Percentiles rank a stretch among this genome's conserved stretches.
Evolutionary conservation across 1,140 invertebrate genomes (phyloP).

Genomic region (Cheumatopsyche charites): DNA sequence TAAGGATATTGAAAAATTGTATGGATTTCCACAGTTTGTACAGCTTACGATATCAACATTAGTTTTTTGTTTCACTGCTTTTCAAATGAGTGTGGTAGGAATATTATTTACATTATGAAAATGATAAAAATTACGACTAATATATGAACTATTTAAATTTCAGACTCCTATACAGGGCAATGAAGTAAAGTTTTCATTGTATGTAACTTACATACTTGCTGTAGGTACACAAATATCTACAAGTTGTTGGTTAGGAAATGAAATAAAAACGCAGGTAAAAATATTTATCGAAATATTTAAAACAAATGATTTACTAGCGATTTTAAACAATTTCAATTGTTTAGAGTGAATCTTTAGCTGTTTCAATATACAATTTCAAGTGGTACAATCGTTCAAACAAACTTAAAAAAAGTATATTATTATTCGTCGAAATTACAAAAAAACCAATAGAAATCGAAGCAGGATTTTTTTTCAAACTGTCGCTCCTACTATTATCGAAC

Average conservation of each 20-base stretch:
- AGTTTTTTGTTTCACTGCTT: conserved; percentile 6
- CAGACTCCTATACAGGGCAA: neutral
- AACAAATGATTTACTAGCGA: no score
- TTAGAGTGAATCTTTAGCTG: conserved; percentile 2
- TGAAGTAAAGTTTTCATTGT: conserved; percentile 11
- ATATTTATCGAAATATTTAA: neutral
- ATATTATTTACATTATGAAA: no score
- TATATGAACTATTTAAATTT: neutral
- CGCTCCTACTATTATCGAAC: neutral
- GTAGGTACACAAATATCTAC: conserved; percentile 10
- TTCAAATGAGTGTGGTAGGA: conserved; percentile 20
- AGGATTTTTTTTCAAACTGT: neutral
- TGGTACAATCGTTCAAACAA: conserved; percentile 17
- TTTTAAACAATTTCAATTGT: neutral
- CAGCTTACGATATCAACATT: neutral
- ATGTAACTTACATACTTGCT: neutral
- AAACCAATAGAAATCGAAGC: conserved; percentile 7
- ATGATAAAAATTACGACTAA: no score
- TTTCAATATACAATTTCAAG: conserved; percentile 3
- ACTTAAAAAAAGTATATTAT: conserved; percentile 8
- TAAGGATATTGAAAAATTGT: neutral
- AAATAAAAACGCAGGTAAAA: conserved; percentile 22
- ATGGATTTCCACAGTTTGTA: conserved; percentile 18
- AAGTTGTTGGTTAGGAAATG: conserved; percentile 17
- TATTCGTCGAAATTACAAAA: conserved; percentile 10